Evolutionary conservation across 2,797 vertebrate species (phyloP), one percentile per base, ranked within the genome.

Genomic region (Capromys pilorides): DNA sequence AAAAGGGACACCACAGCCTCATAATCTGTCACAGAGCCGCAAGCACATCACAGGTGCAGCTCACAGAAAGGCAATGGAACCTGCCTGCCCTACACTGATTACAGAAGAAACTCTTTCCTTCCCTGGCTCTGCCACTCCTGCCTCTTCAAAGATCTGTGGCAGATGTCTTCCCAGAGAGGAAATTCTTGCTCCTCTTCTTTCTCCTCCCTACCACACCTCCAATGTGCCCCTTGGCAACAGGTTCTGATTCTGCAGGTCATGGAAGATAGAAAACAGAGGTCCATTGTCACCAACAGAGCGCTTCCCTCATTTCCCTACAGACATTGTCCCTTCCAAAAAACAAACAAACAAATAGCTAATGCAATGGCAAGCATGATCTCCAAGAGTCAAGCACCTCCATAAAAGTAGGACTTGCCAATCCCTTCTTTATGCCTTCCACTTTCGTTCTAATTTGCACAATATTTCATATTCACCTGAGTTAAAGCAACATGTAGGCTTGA

Each of bases 141-240:
- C 78, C 59, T 94, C 94, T 90, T 81, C 96, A 95, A 93, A 96
- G 86, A 77, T n/a, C 39, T 78, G 62, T n/a, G 84, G 64, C 66
- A 67, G 61, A n/a, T 5, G 22, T 57, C 78, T 9, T 33, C 80
- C 78, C 2, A 1, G 39, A 69, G 81, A 94, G 89, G 95, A 95
- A 94, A 95, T 79, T 59, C 78, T 71, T 61, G 75, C 33, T 71
- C 57, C 91, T 90, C n/a, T 57, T 31, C 88, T 73, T 84, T 89
- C 92, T 78, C 87, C 86, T 93, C 91, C 84, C 90, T 79, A 66
- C 84, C 81, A 91, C 84, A 91, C 84, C 91, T 77, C 69, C 57
- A 24, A 0, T 36, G 88, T 90, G 51, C 67, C 49, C 96, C 57
- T 59, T 90, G 95, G 87, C 95, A 93, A 80, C 19, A 77, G 61